Conservation (phyloP, 2,797 vertebrate species). For the Ceryle rudis region DNA sequence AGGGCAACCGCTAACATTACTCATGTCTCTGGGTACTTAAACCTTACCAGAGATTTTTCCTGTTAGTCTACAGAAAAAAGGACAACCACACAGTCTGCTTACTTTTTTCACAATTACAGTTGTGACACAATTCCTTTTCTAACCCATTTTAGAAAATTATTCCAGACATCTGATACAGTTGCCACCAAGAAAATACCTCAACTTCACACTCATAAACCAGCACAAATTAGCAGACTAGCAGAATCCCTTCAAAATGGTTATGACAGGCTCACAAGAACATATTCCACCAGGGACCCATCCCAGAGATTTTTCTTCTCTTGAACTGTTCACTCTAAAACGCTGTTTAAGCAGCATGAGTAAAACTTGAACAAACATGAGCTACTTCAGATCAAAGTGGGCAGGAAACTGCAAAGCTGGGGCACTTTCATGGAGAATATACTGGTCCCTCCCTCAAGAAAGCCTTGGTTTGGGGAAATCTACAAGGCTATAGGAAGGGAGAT, state of each 20-base stretch:
- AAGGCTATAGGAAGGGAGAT: no score
- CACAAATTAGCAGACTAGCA: not conserved
- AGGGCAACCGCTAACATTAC: not conserved
- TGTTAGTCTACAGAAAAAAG: not conserved
- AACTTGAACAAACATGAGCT: not conserved
- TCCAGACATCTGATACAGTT: not conserved
- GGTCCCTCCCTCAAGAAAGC: not conserved
- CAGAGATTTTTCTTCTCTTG: not conserved
- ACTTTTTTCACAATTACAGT: not conserved
- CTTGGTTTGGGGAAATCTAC: not conserved
- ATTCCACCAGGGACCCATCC: not conserved
- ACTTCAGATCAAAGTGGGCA: not conserved
- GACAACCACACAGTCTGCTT: not conserved
- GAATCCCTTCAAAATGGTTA: not conserved
- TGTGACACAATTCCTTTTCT: not conserved
- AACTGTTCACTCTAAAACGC: not conserved
- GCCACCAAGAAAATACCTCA: not conserved
- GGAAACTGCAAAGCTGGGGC: not conserved
- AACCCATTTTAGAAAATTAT: not conserved
- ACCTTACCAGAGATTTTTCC: not conserved
- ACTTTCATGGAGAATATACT: not conserved
- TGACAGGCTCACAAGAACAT: not conserved
- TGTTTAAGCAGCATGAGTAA: not conserved
- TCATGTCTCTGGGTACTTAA: not conserved
- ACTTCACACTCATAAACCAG: not conserved